Conservation (phyloP, 2,888 invertebrate genomes). For the Achlya flavicornis region DNA sequence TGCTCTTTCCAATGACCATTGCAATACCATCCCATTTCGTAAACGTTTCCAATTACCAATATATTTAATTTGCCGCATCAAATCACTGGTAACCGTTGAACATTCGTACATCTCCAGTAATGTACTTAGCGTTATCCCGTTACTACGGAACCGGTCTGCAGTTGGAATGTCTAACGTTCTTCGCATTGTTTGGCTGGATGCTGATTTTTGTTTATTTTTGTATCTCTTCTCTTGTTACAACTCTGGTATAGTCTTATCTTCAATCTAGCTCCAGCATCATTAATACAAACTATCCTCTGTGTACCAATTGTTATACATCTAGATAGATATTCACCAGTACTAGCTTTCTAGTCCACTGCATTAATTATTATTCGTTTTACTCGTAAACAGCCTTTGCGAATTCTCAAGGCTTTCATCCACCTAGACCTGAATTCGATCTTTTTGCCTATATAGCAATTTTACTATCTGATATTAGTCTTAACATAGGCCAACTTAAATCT, state of each 20-base stretch:
- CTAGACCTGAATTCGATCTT: too few relatives aligned
- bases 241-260: too few relatives aligned
- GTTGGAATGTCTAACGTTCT: constrained; percentile 50
- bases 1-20: neutral
- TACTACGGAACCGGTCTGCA: constrained; percentile 61
- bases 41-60: constrained; percentile 22
- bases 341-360: too few relatives aligned
- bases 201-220: constrained; percentile 37
- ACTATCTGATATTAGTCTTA: neutral
- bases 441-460: neutral
- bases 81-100: constrained; percentile 33
- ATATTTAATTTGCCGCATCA: constrained; percentile 44
- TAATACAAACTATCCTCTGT: too few relatives aligned
- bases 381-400: too few relatives aligned
- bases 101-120: constrained; percentile 43
- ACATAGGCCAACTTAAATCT: neutral
- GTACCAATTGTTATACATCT: too few relatives aligned
- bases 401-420: too few relatives aligned
- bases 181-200: constrained; percentile 51
- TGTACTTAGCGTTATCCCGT: constrained; percentile 57
- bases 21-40: neutral
- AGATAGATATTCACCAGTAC: too few relatives aligned
- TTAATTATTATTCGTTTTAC: too few relatives aligned
- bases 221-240: neutral
- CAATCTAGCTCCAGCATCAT: too few relatives aligned